Conservation (phyloP, 2,113 vertebrate genomes). For the Maylandia zebra region DNA sequence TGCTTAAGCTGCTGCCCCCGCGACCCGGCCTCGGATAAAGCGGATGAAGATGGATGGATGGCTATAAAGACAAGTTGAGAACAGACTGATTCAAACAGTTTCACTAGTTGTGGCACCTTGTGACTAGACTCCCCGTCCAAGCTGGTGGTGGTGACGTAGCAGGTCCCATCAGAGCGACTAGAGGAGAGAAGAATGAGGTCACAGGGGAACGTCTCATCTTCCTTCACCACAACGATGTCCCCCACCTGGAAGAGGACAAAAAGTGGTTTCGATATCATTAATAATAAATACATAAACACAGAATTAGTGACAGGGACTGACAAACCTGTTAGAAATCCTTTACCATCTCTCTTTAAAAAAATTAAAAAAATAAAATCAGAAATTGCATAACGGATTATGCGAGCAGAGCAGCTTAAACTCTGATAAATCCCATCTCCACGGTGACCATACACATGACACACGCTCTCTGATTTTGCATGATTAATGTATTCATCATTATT, state of each 20-base stretch:
- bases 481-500: conserved; percentile 70
- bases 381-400: conserved; percentile 69
- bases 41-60: not conserved
- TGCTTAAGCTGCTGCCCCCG: not conserved
- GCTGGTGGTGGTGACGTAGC: conserved; percentile 96
- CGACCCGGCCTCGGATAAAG: not conserved
- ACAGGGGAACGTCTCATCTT: conserved; percentile 97
- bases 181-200: conserved; percentile 94
- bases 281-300: not conserved
- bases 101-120: conserved; percentile 69
- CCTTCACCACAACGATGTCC: conserved; percentile 91
- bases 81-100: not conserved
- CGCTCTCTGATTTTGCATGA: conserved; percentile 52
- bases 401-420: conserved; percentile 56
- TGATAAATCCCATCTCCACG: conserved; percentile 63
- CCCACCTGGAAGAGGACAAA: conserved; percentile 77
- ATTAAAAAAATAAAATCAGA: conserved; percentile 19
- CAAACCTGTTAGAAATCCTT: conserved; percentile 12
- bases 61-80: not conserved
- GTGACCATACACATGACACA: conserved; percentile 63
- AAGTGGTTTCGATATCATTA: not conserved
- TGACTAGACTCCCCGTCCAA: conserved; percentile 97
- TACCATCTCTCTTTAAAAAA: not conserved
- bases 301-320: not conserved
- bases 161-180: conserved; percentile 87